phyloP scores from a whole-genome alignment of 2,888 invertebrate genomes.

The Lymantria dispar region DNA sequence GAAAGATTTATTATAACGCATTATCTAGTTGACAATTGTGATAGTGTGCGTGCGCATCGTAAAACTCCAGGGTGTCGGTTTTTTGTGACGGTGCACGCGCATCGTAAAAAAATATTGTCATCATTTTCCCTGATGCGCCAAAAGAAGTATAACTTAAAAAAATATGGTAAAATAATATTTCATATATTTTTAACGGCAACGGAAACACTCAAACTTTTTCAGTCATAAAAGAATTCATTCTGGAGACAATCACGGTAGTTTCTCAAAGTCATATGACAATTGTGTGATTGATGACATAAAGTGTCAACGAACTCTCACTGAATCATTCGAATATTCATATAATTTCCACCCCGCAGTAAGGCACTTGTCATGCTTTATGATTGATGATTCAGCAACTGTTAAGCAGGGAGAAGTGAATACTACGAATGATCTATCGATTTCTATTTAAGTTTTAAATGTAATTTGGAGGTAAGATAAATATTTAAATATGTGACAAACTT shows the following conservation, averaged over 20 bases:
- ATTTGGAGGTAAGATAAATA: neutral
- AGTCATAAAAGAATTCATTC: neutral
- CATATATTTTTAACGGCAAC: neutral
- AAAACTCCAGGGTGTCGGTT: too few relatives aligned
- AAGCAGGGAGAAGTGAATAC: constrained; percentile 27
- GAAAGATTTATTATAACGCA: too few relatives aligned
- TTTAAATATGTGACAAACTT: neutral
- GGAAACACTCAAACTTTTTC: neutral
- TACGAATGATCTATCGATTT: constrained; percentile 16
- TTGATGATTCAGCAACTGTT: constrained; percentile 33
- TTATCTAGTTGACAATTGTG: too few relatives aligned
- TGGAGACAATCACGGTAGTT: constrained; percentile 24
- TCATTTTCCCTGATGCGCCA: too few relatives aligned
- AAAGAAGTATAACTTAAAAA: too few relatives aligned
- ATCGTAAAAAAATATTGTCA: too few relatives aligned
- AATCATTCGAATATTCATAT: constrained; percentile 35
- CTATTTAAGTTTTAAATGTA: constrained; percentile 5
- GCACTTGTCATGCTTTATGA: constrained; percentile 26
- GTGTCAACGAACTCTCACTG: constrained; percentile 31
- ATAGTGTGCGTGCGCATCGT: too few relatives aligned
- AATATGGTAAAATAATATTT: too few relatives aligned
- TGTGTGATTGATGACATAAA: constrained; percentile 44
- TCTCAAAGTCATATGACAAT: constrained; percentile 37
- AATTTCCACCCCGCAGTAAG: constrained; percentile 17
- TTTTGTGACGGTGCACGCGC: too few relatives aligned